A percentile compares a stretch with the other conserved stretches of the same genome.
Conservation (phyloP, 30 jellyfish, hydroid and myxozoan genomes). For the Catostylus mosaicus region DNA sequence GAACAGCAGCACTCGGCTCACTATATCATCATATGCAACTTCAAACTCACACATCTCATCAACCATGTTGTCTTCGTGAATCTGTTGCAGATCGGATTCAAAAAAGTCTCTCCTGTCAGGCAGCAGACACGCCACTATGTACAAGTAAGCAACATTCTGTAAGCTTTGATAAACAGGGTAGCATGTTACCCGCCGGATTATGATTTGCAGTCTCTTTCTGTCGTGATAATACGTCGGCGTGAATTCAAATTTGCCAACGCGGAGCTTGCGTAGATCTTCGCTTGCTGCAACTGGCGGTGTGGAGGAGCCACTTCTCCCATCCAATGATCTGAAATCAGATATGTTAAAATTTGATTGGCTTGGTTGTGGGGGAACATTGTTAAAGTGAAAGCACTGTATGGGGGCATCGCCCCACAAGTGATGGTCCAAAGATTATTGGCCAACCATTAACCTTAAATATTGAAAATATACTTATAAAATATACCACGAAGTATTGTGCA, state of each 20-base stretch:
- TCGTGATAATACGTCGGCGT: conserved; percentile 79
- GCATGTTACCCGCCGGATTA: conserved; percentile 65
- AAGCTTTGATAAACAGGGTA: conserved; percentile 56
- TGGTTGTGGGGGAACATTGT: no score
- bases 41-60: conserved; percentile 94
- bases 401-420: no score
- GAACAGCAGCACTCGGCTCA: conserved; percentile 40
- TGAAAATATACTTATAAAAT: no score
- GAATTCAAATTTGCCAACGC: conserved; percentile 79
- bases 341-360: no score
- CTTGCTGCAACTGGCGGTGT: conserved; percentile 55
- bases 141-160: conserved; percentile 60
- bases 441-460: no score
- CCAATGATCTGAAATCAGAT: no score
- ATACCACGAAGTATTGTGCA: no score
- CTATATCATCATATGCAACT: conserved; percentile 60
- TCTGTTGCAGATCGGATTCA: conserved; percentile 88
- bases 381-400: no score
- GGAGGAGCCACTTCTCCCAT: conserved; percentile 24
- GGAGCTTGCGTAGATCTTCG: conserved; percentile 79
- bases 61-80: conserved; percentile 65
- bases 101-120: conserved; percentile 76
- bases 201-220: conserved; percentile 69
- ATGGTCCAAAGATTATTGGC: no score
- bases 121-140: conserved; percentile 60